A percentile compares a stretch with the other conserved stretches of the same genome.
Conservation (phyloP, 2,113 vertebrate species). For the Nipponia nippon region DNA sequence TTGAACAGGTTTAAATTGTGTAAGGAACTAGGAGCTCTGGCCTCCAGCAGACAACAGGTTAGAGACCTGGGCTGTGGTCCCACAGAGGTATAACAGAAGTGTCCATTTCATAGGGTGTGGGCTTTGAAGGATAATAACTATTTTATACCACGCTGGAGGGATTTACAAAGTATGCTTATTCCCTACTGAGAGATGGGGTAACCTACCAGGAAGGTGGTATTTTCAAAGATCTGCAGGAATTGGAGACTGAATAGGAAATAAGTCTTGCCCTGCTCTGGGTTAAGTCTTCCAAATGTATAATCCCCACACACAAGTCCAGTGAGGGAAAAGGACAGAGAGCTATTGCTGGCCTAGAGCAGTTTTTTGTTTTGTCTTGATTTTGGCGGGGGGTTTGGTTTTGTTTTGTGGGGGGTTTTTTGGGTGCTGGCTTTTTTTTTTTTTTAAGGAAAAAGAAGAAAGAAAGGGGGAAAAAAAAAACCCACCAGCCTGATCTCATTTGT, state of each 20-base stretch:
- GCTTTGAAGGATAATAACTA: not conserved
- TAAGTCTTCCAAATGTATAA: not conserved
- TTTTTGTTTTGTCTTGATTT: not conserved
- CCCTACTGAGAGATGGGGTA: not conserved
- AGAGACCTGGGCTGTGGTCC: rapidly evolving
- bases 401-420: not conserved
- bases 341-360: not conserved
- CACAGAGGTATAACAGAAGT: not conserved
- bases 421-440: not conserved
- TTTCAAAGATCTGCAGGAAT: not conserved
- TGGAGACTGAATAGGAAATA: not conserved
- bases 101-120: rapidly evolving
- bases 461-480: not conserved
- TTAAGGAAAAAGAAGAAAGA: not conserved
- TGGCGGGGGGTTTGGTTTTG: not conserved
- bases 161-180: not conserved
- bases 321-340: not conserved
- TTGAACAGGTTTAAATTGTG: not conserved
- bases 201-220: not conserved
- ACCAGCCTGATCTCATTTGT: not conserved
- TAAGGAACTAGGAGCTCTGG: not conserved
- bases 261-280: not conserved
- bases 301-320: not conserved
- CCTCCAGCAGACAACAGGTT: not conserved
- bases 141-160: not conserved